Conservation (phyloP, 2,888 invertebrate genomes). For the Argyra leucocephala region DNA sequence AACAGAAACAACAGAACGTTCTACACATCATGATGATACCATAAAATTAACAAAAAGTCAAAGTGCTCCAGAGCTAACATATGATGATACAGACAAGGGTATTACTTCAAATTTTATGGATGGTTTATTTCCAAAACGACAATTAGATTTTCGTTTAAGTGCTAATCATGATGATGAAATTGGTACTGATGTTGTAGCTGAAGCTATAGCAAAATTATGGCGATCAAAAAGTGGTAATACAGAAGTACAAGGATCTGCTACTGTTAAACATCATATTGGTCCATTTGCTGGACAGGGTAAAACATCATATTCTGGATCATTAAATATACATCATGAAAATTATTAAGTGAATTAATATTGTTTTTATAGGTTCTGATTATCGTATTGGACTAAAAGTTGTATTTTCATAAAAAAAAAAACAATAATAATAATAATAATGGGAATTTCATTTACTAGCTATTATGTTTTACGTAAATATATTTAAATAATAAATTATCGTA, state of each 20-base stretch:
- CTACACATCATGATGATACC: background rate
- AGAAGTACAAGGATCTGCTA: slow-evolving; percentile 38
- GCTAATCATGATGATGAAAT: slow-evolving; percentile 40
- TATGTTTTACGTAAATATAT: too few species aligned
- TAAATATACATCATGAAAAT: slow-evolving; percentile 37
- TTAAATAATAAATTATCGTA: too few species aligned
- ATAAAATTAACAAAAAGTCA: background rate
- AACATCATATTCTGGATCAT: slow-evolving; percentile 36
- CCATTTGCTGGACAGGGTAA: slow-evolving; percentile 35
- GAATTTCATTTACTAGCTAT: too few species aligned
- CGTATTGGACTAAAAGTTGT: slow-evolving; percentile 7
- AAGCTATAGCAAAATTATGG: slow-evolving; percentile 40
- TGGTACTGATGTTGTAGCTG: slow-evolving; percentile 38
- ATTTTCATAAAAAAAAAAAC: slow-evolving; percentile 1
- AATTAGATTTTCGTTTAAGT: slow-evolving; percentile 39
- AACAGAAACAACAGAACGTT: background rate
- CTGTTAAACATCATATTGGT: slow-evolving; percentile 34
- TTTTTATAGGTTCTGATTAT: slow-evolving; percentile 8
- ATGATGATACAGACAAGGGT: background rate
- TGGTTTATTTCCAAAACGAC: slow-evolving; percentile 24
- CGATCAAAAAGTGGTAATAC: slow-evolving; percentile 38
- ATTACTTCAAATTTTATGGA: background rate
- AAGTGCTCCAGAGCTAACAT: background rate
- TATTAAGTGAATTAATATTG: background rate
- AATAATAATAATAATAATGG: too few species aligned